Base-by-base conservation (phyloP, 2,113 vertebrate species). In the Leiothrix lutea region DNA sequence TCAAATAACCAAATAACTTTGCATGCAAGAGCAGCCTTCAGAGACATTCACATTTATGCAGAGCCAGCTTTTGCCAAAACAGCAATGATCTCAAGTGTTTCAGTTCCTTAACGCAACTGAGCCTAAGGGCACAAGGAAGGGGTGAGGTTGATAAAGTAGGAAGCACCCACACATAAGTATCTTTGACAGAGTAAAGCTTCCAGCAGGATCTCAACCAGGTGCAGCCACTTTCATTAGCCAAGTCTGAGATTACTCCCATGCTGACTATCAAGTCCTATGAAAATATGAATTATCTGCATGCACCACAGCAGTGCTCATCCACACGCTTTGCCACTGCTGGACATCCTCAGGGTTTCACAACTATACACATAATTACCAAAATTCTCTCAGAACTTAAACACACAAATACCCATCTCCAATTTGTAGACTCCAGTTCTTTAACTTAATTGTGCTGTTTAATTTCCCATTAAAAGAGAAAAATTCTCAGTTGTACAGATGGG, bases 211-310 rank as follows among this genome's bases (percentile, higher is more conserved):
- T 94, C 54, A 93, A 86, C 78, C 85, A 97, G 90, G 95, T 93
- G 88, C 95, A 95, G 94, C 62, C 75, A 95, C 85, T 94, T 74
- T 88, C 93, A 94, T 90, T 88, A 96, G 82, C 90, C 75, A 86
- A 94, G 69, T 36, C 82, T 45, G 31, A 96, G 65, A 97, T 94
- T 93, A 90, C 77, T 96, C 90, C 82, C 92, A 53, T 78, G 77
- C 57, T 92, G 79, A 60, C 92, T 91, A 83, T 84, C 65, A 62
- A 86, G 75, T 42, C 86, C 69, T 86, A 86, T 67, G 90, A 96
- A 96, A 93, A 95, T 44, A 77, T 67, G 86, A 94, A 86, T 93
- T 94, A 94, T 81, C 82, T 71, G 48, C 50, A 19, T 6, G 51
- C 4, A 47, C 72, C 44, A 45, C 64, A 79, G 60, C 69, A 88